phyloP scores from a whole-genome alignment of 2,888 invertebrate genomes.

The Geophilus truncorum region DNA sequence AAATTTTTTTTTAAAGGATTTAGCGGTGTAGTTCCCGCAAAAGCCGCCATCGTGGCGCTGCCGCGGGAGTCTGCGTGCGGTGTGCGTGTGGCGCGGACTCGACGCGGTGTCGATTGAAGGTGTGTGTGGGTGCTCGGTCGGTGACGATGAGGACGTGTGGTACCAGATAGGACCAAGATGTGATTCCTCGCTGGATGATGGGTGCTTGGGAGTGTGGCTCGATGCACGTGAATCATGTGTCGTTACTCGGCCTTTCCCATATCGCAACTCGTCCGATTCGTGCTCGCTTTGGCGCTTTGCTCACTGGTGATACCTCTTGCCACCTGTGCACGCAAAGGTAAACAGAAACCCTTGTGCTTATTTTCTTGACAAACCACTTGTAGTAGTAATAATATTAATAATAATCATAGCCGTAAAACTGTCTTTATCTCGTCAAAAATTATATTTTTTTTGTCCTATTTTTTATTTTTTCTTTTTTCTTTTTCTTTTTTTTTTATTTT shows the following conservation, averaged over 20 bases:
- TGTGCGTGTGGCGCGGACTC: background rate
- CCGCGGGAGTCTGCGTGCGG: background rate
- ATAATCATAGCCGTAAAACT: too few relatives aligned
- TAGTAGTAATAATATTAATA: too few relatives aligned
- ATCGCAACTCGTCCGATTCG: background rate
- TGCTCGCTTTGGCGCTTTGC: background rate
- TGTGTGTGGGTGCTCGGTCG: background rate
- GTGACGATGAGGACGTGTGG: background rate
- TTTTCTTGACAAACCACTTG: too few relatives aligned
- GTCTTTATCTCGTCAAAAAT: too few relatives aligned
- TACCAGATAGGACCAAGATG: background rate
- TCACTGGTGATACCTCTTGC: background rate
- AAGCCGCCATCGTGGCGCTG: background rate
- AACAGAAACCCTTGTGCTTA: background rate
- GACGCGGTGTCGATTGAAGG: background rate
- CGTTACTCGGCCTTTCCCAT: background rate
- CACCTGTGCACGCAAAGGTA: slow-evolving; percentile 14
- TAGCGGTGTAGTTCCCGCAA: background rate
- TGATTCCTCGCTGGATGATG: background rate
- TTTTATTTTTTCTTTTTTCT: background rate
- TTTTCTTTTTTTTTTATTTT: background rate
- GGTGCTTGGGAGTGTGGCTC: background rate
- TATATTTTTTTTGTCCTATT: too few relatives aligned
- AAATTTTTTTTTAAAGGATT: background rate
- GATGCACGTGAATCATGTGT: background rate